These are phyloP conservation scores for Erebia ligea DNA, from an alignment of 2,888 invertebrate genomes.

Conservation along the genomic window DNA sequence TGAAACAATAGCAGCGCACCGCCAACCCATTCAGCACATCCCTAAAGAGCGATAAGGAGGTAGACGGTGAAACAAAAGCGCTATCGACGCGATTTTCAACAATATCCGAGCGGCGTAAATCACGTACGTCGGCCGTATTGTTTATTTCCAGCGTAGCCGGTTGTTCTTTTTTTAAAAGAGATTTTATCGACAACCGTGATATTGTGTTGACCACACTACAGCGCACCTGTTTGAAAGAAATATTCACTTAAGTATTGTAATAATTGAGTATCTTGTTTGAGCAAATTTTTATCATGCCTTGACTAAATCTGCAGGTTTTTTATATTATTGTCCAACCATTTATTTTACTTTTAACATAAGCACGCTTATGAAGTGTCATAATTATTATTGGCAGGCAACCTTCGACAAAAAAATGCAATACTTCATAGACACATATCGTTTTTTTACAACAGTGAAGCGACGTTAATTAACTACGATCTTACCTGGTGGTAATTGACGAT, in stretches of 20 bases:
- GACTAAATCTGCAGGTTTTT: no score
- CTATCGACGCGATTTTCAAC: slow-evolving; percentile 75
- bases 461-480: no score
- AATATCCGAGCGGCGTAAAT: slow-evolving; percentile 70
- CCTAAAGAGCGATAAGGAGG: slow-evolving; percentile 60
- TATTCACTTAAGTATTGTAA: neutral
- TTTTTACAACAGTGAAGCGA: no score
- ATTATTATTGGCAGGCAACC: no score
- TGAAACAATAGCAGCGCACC: slow-evolving; percentile 23
- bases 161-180: slow-evolving; percentile 57
- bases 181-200: slow-evolving; percentile 57
- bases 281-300: neutral
- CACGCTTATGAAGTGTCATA: no score
- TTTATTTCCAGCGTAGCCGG: slow-evolving; percentile 58
- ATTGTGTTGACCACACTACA: slow-evolving; percentile 46
- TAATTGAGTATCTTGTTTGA: neutral
- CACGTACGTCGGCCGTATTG: slow-evolving; percentile 68
- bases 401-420: no score
- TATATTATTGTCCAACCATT: no score
- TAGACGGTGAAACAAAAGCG: slow-evolving; percentile 74
- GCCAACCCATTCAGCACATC: slow-evolving; percentile 25
- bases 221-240: slow-evolving; percentile 40
- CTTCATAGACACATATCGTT: no score
- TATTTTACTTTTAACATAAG: no score
- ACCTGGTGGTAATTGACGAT: no score